These are phyloP conservation scores for Rachycentron canadum DNA, from an alignment of 2,797 vertebrate species.

Conservation along the genomic window DNA sequence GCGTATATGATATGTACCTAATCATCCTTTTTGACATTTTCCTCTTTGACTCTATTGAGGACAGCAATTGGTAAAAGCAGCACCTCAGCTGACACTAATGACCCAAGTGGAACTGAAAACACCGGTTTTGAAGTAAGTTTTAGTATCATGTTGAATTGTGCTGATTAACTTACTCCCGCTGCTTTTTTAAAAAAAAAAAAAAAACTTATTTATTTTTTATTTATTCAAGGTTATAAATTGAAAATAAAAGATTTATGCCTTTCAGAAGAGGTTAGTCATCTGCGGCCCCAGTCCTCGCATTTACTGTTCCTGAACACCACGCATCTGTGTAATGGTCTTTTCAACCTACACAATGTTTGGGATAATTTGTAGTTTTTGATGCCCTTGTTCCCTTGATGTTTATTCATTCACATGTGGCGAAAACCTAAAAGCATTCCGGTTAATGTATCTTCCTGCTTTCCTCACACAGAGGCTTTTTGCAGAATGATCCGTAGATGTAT, in stretches of 20 bases:
- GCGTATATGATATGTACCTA: neutral
- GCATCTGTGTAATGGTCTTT: neutral
- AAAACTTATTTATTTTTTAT: neutral
- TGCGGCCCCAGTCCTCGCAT: neutral
- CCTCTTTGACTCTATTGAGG: neutral
- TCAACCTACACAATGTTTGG: neutral
- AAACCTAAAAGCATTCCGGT: constrained; percentile 5
- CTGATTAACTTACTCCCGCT: neutral
- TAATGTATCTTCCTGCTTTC: neutral
- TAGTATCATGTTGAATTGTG: too few relatives aligned
- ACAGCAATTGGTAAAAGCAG: rapidly evolving
- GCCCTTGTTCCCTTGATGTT: neutral
- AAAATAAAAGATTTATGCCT: neutral
- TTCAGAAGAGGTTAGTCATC: neutral
- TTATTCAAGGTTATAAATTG: neutral
- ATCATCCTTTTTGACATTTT: neutral
- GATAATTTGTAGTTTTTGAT: neutral
- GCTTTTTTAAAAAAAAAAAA: too few relatives aligned
- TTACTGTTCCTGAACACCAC: neutral
- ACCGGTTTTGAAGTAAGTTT: neutral
- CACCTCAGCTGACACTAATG: neutral
- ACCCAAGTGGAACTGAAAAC: too few relatives aligned
- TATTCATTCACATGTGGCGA: neutral
- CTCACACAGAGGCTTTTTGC: neutral
- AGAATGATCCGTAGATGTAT: neutral